Conservation (phyloP, 2,888 invertebrate genomes). For the Machimus rusticus region DNA sequence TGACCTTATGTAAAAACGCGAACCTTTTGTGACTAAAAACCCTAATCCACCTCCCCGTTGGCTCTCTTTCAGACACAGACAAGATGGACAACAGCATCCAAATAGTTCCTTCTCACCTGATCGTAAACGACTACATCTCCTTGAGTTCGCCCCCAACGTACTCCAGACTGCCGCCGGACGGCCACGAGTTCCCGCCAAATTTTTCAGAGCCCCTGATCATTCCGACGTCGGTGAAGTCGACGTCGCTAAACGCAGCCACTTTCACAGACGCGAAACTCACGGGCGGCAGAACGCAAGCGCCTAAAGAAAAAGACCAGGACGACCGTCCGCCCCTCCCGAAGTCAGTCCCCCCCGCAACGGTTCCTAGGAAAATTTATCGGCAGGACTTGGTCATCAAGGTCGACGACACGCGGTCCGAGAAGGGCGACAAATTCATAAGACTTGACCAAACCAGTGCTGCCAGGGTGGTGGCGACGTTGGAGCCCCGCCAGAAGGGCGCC, state of each 20-base stretch:
- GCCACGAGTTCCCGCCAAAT: conserved; percentile 63
- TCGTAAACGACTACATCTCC: conserved; percentile 60
- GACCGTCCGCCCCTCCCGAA: conserved; percentile 61
- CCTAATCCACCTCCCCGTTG: background rate
- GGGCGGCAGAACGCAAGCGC: conserved; percentile 39
- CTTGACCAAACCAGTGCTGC: conserved; percentile 47
- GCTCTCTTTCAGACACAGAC: conserved; percentile 46
- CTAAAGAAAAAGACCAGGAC: conserved; percentile 34
- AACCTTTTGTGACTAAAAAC: background rate
- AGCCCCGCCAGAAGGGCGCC: conserved; percentile 24
- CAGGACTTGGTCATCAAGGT: conserved; percentile 61
- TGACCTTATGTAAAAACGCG: background rate
- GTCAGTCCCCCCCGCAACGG: conserved; percentile 59
- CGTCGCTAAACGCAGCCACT: conserved; percentile 54
- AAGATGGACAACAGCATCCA: conserved; percentile 52
- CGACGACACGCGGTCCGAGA: conserved; percentile 55
- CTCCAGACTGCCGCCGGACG: conserved; percentile 63
- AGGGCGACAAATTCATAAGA: conserved; percentile 48
- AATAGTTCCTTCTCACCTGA: conserved; percentile 55
- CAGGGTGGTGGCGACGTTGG: conserved; percentile 30
- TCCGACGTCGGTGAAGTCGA: conserved; percentile 37
- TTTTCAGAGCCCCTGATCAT: conserved; percentile 61
- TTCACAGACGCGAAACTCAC: conserved; percentile 59
- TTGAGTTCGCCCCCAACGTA: conserved; percentile 61
- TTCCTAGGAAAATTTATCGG: conserved; percentile 60